Evolutionary conservation across 2,888 invertebrate species (phyloP).

Genomic region (Arge pagana): DNA sequence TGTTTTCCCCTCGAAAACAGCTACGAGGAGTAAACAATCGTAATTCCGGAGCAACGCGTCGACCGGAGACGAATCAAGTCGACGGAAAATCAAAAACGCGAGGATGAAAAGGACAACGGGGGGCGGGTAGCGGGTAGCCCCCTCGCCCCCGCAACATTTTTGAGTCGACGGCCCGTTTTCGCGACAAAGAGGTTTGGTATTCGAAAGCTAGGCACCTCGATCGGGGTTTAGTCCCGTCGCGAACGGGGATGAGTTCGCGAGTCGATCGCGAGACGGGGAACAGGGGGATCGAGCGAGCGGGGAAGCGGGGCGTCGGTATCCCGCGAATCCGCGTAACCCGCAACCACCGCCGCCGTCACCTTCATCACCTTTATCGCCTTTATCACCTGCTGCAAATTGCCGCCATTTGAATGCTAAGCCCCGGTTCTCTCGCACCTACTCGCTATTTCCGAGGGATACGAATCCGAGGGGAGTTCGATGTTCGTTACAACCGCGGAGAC

Average conservation of each 20-base stretch:
- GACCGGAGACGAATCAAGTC: too few species aligned
- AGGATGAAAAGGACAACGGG: too few species aligned
- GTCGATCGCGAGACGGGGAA: conserved; percentile 6
- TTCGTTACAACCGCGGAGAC: conserved; percentile 26
- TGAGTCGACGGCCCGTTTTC: conserved; percentile 26
- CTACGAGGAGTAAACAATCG: too few species aligned
- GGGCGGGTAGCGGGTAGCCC: neutral
- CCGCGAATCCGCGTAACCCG: conserved; percentile 39
- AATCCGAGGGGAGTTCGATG: conserved; percentile 13
- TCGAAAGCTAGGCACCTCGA: conserved; percentile 52
- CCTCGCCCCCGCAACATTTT: neutral
- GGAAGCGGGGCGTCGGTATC: conserved; percentile 20
- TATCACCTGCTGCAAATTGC: conserved; percentile 58
- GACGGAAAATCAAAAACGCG: too few species aligned
- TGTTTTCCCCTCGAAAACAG: too few species aligned
- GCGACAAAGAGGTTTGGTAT: conserved; percentile 46
- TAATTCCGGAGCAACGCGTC: too few species aligned
- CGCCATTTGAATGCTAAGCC: conserved; percentile 57
- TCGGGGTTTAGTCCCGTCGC: too few species aligned
- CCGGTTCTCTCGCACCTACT: conserved; percentile 47
- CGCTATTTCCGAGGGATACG: conserved; percentile 34
- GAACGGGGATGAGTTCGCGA: conserved; percentile 4
- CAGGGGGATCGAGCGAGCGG: conserved; percentile 20
- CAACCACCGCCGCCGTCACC: conserved; percentile 47
- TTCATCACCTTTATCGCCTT: conserved; percentile 57